Base-by-base conservation (phyloP, 37 sponge, comb jelly and placozoan species). In the Beroe ovata region DNA sequence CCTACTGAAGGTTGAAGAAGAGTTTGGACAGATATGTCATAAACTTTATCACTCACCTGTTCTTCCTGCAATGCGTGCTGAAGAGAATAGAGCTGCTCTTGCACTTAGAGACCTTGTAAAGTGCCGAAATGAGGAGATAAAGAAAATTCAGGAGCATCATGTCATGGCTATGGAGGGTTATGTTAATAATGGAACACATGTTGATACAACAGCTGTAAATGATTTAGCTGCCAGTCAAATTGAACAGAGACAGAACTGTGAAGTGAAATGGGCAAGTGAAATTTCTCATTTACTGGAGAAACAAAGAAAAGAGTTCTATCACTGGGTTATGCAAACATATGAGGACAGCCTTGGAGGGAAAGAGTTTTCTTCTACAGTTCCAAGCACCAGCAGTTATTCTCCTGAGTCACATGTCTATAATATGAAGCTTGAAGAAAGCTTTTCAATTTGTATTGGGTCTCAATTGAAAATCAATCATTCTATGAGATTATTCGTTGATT, bases 381-480 rank as follows among this genome's bases (percentile, higher is more conserved):
- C 84, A 6, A 42, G 1, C 22, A 77, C 84, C n/a, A 23, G 33
- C 84, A 77, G 28, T 25, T 77, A 77, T 35, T 26, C 84, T 33
- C 84, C 84, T 26, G 54, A 39, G 20, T 54, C 42, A 1, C 21
- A 39, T 0, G 21, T 28, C 28, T 39, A 42, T 77, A n/a, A n/a
- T n/a, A 42, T 54, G 0, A 42, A 42, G 21, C 18, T 77, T 8
- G 84, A 77, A 54, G 84, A 77, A 26, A 91, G 40, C 64, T 59
- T 91, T 29, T 88, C 41, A 33, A 88, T 90, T 32, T 42, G 92
- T 64, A 47, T 89, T 90, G 97, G 98, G 11, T 71, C 98, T 3
- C 98, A 97, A 81, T 60, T 92, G 89, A 97, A 97, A 90, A 91
- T 90, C 8, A 93, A 88, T 38, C 98, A 97, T 88, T 94, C 92